Evolutionary conservation across 2,797 vertebrate species (phyloP), one percentile per base, ranked within the genome.

Genomic region (Luscinia luscinia): DNA sequence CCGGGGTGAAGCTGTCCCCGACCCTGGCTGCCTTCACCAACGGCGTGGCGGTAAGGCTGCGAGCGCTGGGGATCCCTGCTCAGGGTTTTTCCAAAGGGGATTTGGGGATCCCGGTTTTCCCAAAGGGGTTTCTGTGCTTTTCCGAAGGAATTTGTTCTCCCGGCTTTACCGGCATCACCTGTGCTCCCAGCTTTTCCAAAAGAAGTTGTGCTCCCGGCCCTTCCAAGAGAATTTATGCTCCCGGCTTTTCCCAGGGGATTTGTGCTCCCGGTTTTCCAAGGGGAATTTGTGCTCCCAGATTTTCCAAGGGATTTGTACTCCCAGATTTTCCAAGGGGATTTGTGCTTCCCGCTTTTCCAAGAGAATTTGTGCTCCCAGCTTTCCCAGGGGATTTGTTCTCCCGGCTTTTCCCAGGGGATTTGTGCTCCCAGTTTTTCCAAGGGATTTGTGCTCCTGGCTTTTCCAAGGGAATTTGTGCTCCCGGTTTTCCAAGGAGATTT

Each of bases 11-110:
- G 90, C 97, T 99, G 16, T 98, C 98, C 15, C 98, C 99, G 0
- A 98, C 97, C 3, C 95, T 99, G 95, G 98, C 98, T 12, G 98
- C 99, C 0, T 99, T 98, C 70, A 97, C 98, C 87, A 99, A 99
- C 2, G 99, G 98, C 41, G 98, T 99, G 54, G 98, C 99, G 55
- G 98, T 99, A 96, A 98, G 98, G 3, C 46, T 13, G 22, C 4
- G 11, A 3, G 20, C 20, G 45, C 45, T 12, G 41, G 21, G 45
- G 21, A 46, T 46, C 46, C 45, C 46, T 48, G 22, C 23, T 23
- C 23, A 8, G 23, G 23, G 23, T 24, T 13, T 23, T 48, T 23
- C 12, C 55, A 6, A 2, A 2, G 10, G 12, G 28, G 17, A 27
- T 40, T 2, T 21, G 17, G 17, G 15, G 43, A 2, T 40, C 45